These are phyloP conservation scores for Odontesthes bonariensis DNA, from an alignment of 2,113 vertebrate species.

Conservation along the genomic window DNA sequence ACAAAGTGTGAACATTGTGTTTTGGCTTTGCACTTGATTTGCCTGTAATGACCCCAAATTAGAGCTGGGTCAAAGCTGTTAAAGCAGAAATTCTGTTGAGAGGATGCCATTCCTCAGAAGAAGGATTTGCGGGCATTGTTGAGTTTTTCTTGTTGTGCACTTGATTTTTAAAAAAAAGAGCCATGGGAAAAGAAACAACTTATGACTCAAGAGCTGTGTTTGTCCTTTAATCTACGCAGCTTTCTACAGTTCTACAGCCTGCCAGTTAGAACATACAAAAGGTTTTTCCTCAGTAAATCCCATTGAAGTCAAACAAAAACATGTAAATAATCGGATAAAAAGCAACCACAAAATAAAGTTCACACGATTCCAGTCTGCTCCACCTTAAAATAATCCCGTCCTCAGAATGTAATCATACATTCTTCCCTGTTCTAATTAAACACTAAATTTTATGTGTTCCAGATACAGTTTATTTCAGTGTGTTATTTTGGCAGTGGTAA, in stretches of 20 bases:
- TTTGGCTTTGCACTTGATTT: slow-evolving; percentile 52
- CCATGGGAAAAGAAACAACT: slow-evolving; percentile 35
- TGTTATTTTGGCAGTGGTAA: slow-evolving; percentile 76
- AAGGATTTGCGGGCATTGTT: slow-evolving; percentile 6
- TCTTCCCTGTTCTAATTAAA: slow-evolving; percentile 88
- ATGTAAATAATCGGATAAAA: slow-evolving; percentile 60
- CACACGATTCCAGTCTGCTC: slow-evolving; percentile 73
- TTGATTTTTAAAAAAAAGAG: slow-evolving; percentile 25
- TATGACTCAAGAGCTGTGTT: slow-evolving; percentile 21
- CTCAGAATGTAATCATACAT: slow-evolving; percentile 83
- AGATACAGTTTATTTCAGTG: slow-evolving; percentile 76
- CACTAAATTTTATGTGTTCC: slow-evolving; percentile 86
- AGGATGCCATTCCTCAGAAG: slow-evolving; percentile 13
- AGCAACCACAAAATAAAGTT: slow-evolving; percentile 75
- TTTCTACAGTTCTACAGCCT: slow-evolving; percentile 23
- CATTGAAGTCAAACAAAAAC: slow-evolving; percentile 58
- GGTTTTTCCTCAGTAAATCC: slow-evolving; percentile 50
- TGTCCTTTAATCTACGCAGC: slow-evolving; percentile 42
- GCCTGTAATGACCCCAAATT: slow-evolving; percentile 46
- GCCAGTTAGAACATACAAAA: slow-evolving; percentile 35
- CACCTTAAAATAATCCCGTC: slow-evolving; percentile 86
- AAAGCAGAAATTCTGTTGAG: slow-evolving; percentile 15
- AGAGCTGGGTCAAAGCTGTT: slow-evolving; percentile 58
- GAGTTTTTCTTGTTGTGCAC: neutral
- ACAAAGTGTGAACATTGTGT: slow-evolving; percentile 46